Conservation (phyloP, 2,113 vertebrate species). For the Probosciger aterrimus region DNA sequence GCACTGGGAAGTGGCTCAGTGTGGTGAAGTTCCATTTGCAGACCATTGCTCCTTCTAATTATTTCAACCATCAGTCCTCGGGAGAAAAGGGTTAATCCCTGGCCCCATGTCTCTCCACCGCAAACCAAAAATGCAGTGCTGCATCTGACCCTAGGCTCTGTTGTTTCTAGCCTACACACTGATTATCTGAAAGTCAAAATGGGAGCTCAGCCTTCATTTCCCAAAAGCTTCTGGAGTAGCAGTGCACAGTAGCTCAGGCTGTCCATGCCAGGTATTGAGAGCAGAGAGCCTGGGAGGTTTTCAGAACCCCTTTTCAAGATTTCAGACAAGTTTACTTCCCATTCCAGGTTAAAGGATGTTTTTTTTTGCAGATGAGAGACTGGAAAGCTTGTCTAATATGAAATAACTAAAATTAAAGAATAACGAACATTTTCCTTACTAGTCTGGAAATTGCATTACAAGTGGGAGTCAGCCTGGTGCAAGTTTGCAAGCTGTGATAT, state of each 20-base stretch:
- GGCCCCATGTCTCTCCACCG: neutral
- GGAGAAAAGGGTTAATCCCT: neutral
- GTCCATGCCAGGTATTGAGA: neutral
- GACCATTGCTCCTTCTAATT: slow-evolving; percentile 83
- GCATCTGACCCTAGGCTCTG: neutral
- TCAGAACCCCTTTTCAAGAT: neutral
- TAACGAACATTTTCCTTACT: neutral
- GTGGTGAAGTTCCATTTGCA: slow-evolving; percentile 85
- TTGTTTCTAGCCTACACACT: neutral
- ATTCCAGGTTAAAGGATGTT: neutral
- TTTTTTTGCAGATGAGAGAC: neutral
- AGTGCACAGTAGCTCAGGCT: neutral
- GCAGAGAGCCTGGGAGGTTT: neutral
- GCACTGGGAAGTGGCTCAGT: slow-evolving; percentile 76
- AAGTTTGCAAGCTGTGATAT: neutral
- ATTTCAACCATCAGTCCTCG: slow-evolving; percentile 85
- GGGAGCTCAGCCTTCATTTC: neutral
- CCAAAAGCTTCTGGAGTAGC: neutral
- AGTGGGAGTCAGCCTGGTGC: neutral
- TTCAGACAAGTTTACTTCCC: neutral
- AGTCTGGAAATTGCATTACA: neutral
- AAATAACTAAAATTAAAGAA: slow-evolving; percentile 6
- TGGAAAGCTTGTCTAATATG: neutral
- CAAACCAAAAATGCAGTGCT: neutral
- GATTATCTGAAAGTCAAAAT: neutral